Evolutionary conservation across 1,140 invertebrate genomes (phyloP), one percentile per base, ranked within the genome.

Genomic region (Ips typographus): DNA sequence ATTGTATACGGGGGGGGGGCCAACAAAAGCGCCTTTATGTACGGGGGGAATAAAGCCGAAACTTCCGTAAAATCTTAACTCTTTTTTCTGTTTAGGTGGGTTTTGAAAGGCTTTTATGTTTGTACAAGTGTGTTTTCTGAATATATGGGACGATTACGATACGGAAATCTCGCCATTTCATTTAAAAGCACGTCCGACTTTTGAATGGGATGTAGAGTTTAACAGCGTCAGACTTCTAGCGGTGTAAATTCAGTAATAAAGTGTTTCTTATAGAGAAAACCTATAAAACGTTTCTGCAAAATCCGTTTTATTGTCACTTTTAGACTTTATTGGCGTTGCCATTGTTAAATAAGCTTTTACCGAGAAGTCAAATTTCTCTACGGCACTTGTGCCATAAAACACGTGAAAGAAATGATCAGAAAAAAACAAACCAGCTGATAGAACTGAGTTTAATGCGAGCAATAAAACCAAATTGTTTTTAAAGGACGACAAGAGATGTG

Each of bases 381-480:
- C 44, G 41, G 8, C 8, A 62, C 44, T 36, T 36, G 8, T 5
- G 8, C 4, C 7, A 39, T 59, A 40, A 59, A 59, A 36, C 40
- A 43, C 8, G n/a, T 8, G 47, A 61, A 4, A 44, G 36, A 5
- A 61, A n/a, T 37, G 6, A 37, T 7, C 37, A 61, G 37, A 61
- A n/a, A 44, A 59, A 60, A 37, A 2, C 36, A 5, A 3, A 39
- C 5, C 36, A 58, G 36, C 37, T 39, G 42, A 52, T n/a, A 52
- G 38, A 65, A 55, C 38, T 22, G n/a, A 36, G 49, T 65, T 65
- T 42, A 39, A 65, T 56, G 40, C 38, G 38, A 42, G 60, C 52
- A 62, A 57, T 65, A 72, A 72, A 72, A 53, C 41, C 71, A 72
- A 72, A 68, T 72, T 68, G 67, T 68, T 68, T 68, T 68, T 68